Evolutionary conservation across 2,797 vertebrate species (phyloP), one percentile per base, ranked within the genome.

Genomic region (Lerista edwardsae): DNA sequence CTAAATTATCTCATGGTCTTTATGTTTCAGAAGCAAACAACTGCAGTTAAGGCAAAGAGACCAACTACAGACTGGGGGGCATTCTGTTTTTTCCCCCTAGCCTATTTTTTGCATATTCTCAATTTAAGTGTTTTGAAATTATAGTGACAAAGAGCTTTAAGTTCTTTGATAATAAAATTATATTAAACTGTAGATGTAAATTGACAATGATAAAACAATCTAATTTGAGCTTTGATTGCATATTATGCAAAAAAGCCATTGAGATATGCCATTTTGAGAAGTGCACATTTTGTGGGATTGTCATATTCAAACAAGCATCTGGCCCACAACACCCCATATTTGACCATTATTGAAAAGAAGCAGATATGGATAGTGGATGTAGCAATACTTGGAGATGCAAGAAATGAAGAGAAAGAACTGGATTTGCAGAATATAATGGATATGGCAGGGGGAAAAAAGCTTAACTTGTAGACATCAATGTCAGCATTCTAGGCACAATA

Each of bases 91-190:
- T 9, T 61, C 3, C n/a, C n/a, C n/a, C 0, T 31, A 21, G 4
- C 0, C 51, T 55, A 47, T 55, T 55, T 55, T n/a, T 0, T 31
- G 0, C 0, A 21, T 57, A 59, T 25, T 12, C 57, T 64, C 12
- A 12, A 25, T 51, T 55, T 10, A 14, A 4, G 25, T 62, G 21
- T 27, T 27, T 47, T 17, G 15, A 25, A 47, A 72, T 47, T 71
- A 23, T 71, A 11, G 11, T 72, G n/a, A 61, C 62, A 17, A 78
- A 51, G 59, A 27, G 14, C 2, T 7, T 57, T 34, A 61, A 34
- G 19, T 75, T 44, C 72, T n/a, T 73, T 79, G 23, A 7, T 19
- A 47, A 31, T n/a, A 61, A 82, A 82, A 55, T 11, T 31, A 39
- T 25, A 44, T 2, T 15, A 44, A 29, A 27, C 6, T 41, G 57